Conservation (phyloP, 1,140 invertebrate species). For the Lutraria rhynchaena region DNA sequence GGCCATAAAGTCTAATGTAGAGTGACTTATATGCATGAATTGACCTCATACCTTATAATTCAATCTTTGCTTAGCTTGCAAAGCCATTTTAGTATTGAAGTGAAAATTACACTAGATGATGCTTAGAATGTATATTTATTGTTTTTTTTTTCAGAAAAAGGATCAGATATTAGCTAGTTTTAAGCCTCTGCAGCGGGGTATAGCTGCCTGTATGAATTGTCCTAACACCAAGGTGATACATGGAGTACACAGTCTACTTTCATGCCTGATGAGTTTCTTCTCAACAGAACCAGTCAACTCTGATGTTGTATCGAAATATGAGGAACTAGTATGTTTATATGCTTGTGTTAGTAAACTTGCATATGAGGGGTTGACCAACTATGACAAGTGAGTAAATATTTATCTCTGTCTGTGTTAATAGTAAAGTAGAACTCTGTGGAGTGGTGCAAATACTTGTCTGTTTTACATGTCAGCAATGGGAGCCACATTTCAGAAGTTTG, state of each 20-base stretch:
- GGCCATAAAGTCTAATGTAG: no score
- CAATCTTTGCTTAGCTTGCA: no score
- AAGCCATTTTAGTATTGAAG: no score
- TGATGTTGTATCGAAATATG: conserved; percentile 91
- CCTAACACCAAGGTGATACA: conserved; percentile 95
- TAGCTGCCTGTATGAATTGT: conserved; percentile 91
- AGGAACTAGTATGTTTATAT: conserved; percentile 95
- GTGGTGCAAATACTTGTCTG: no score
- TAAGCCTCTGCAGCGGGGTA: conserved; percentile 92
- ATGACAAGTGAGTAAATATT: conserved; percentile 89
- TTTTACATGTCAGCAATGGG: no score
- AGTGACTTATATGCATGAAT: no score
- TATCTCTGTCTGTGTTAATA: no score
- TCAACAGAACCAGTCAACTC: conserved; percentile 92
- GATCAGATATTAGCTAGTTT: conserved; percentile 93
- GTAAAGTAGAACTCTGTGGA: no score
- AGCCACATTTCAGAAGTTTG: no score
- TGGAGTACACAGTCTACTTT: conserved; percentile 92
- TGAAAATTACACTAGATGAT: no score
- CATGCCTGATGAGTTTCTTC: conserved; percentile 94
- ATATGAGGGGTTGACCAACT: conserved; percentile 92
- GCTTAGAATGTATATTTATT: not conserved
- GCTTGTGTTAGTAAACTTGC: conserved; percentile 94
- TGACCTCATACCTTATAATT: no score
- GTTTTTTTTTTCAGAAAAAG: conserved; percentile 84